Conservation (phyloP, 2,797 vertebrate species). For the Etheostoma perlongum region DNA sequence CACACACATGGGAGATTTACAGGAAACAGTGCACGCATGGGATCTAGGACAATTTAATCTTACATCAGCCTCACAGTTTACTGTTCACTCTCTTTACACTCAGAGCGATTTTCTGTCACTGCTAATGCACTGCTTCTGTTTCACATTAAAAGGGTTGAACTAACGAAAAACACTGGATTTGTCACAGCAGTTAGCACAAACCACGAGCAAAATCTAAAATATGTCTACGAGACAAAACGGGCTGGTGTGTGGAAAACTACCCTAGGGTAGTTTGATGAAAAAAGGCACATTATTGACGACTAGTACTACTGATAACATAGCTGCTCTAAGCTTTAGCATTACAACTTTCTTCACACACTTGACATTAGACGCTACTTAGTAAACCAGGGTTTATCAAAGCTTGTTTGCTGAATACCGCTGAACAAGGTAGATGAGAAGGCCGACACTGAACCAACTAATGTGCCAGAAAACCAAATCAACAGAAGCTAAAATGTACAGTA, state of each 20-base stretch:
- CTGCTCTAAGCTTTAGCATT: neutral
- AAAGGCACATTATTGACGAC: neutral
- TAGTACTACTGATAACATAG: too few relatives aligned
- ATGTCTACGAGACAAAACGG: too few relatives aligned
- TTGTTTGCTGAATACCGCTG: slow-evolving; percentile 12
- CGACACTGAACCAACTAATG: neutral
- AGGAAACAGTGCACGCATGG: too few relatives aligned
- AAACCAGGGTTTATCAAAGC: neutral
- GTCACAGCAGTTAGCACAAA: neutral
- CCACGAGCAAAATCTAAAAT: neutral
- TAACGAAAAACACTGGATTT: neutral
- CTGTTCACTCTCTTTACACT: neutral
- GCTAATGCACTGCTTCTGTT: too few relatives aligned
- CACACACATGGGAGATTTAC: too few relatives aligned
- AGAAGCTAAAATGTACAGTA: neutral
- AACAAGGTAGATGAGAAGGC: neutral
- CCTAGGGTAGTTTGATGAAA: neutral
- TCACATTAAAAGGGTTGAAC: too few relatives aligned
- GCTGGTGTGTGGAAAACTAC: neutral
- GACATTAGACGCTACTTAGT: neutral
- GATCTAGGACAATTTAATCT: too few relatives aligned
- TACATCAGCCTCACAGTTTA: too few relatives aligned
- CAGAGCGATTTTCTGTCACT: too few relatives aligned
- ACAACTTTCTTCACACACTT: neutral
- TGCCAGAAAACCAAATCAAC: neutral